These are phyloP conservation scores for Diachasma alloeum DNA, from an alignment of 1,140 invertebrate species.

Conservation along the genomic window DNA sequence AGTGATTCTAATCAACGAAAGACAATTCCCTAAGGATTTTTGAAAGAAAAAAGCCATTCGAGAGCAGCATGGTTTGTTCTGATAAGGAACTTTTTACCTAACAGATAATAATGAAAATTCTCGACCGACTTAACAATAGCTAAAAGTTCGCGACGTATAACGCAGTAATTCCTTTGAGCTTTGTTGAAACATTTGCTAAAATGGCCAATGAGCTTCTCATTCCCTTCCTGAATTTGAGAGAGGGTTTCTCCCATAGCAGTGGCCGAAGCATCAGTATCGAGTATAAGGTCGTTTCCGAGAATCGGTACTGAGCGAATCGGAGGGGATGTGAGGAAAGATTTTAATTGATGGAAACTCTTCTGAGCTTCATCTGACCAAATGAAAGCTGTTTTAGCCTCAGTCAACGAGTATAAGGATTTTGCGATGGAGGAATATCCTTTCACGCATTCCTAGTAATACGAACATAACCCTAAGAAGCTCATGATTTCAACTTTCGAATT, in stretches of 20 bases:
- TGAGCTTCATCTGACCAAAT: neutral
- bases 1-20: no score
- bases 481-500: neutral
- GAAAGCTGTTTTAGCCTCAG: neutral
- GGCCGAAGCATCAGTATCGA: neutral
- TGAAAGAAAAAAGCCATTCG: no score
- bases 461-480: constrained; percentile 1
- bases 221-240: neutral
- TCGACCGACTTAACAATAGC: constrained; percentile 31
- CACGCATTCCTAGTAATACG: neutral
- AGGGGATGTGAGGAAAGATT: constrained; percentile 18
- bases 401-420: neutral
- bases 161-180: neutral
- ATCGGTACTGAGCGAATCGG: neutral
- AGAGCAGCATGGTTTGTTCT: constrained; percentile 43
- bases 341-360: constrained; percentile 19
- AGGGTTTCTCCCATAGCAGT: neutral
- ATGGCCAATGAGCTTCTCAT: neutral
- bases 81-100: constrained; percentile 32
- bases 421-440: neutral
- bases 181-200: neutral
- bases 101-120: constrained; percentile 38
- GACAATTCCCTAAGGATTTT: no score
- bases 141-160: neutral
- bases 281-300: neutral